Evolutionary conservation across 2,797 vertebrate species (phyloP).

Genomic region (Graptemys geographica): DNA sequence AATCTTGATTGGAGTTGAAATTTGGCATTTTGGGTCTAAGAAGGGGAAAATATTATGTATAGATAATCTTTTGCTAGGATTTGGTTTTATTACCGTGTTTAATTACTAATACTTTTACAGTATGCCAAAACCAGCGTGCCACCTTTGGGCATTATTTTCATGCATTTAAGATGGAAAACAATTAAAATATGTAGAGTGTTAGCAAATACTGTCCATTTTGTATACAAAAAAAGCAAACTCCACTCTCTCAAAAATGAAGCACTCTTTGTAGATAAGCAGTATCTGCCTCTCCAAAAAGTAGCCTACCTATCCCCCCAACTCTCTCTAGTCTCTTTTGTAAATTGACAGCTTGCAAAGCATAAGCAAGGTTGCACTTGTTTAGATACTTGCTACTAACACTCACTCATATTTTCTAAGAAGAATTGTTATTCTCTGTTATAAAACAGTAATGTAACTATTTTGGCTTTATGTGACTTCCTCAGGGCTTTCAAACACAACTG

Average conservation of each 20-base stretch:
- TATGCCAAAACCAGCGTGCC: not conserved
- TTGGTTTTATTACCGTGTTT: not conserved
- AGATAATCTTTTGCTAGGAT: not conserved
- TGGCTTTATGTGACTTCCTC: not conserved
- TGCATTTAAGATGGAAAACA: constrained; percentile 20
- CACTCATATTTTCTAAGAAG: not conserved
- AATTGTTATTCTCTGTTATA: not conserved
- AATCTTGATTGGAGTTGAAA: not conserved
- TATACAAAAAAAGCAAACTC: constrained; percentile 3
- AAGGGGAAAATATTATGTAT: not conserved
- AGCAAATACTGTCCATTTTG: not conserved
- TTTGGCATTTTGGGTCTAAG: not conserved
- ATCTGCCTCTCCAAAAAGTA: constrained; percentile 20
- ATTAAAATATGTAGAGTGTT: not conserved
- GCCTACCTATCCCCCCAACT: constrained; percentile 17
- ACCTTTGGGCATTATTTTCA: not conserved
- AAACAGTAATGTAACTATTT: not conserved
- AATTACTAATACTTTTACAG: not conserved
- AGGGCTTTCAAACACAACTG: not conserved
- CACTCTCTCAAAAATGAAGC: not conserved
- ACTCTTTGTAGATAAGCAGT: not conserved
- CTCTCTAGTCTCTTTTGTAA: constrained; percentile 45
- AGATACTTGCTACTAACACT: constrained; percentile 43
- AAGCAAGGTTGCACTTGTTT: constrained; percentile 35
- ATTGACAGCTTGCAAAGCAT: constrained; percentile 35